Conservation (phyloP, 2,797 vertebrate genomes). For the Hybognathus amarus region DNA sequence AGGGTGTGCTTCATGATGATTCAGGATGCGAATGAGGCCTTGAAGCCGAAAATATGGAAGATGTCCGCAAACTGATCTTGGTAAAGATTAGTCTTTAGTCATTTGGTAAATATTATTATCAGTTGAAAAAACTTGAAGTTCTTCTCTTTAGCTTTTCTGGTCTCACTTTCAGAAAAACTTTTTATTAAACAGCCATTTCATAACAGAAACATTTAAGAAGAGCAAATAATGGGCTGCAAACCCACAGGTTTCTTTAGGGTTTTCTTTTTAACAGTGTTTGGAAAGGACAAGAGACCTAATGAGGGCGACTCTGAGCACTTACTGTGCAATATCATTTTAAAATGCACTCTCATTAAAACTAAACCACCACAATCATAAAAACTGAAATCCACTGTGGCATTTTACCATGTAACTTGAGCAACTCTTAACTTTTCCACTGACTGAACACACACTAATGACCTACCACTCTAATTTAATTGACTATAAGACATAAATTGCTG, state of each 20-base stretch:
- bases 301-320: neutral
- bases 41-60: neutral
- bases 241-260: neutral
- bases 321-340: neutral
- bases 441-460: conserved; percentile 35
- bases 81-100: neutral
- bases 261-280: conserved; percentile 1
- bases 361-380: neutral
- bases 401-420: conserved; percentile 4
- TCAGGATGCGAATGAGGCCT: conserved; percentile 23
- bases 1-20: conserved; percentile 25
- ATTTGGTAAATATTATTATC: neutral
- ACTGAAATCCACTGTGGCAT: neutral
- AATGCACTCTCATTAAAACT: conserved; percentile 10
- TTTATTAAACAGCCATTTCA: neutral
- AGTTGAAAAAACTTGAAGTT: neutral
- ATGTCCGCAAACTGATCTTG: neutral
- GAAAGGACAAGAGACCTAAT: neutral
- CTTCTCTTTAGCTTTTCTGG: neutral
- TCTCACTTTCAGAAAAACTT: neutral
- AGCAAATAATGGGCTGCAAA: conserved; percentile 1
- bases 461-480: conserved; percentile 38
- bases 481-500: conserved; percentile 43
- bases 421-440: conserved; percentile 31
- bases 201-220: neutral